phyloP scores from a whole-genome alignment of 2,888 invertebrate species.

The Teleiodes luculella region DNA sequence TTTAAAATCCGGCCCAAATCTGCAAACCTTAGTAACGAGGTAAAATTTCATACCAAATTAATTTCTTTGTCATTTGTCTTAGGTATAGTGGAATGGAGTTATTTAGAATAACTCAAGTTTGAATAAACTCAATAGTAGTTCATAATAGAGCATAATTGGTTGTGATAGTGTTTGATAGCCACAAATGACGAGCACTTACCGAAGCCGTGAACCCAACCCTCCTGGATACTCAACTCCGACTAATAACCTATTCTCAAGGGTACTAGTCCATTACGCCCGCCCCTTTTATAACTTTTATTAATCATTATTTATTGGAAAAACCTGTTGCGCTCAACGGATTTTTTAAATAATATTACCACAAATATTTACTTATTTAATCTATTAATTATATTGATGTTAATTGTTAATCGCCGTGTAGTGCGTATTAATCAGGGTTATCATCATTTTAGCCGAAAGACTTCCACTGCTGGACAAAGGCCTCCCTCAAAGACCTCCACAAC shows the following conservation, averaged over 20 bases:
- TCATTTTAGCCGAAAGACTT: too few relatives aligned
- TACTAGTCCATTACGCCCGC: neutral
- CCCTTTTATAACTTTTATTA: neutral
- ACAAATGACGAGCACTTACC: neutral
- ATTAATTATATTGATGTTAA: too few relatives aligned
- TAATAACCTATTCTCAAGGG: neutral
- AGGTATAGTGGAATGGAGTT: neutral
- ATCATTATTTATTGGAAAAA: constrained; percentile 11
- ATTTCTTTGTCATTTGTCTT: too few relatives aligned
- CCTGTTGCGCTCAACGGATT: constrained; percentile 1
- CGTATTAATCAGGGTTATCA: too few relatives aligned
- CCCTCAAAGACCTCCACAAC: too few relatives aligned
- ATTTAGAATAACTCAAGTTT: neutral
- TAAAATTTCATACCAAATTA: too few relatives aligned
- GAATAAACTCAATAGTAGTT: neutral
- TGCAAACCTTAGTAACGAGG: too few relatives aligned
- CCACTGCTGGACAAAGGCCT: too few relatives aligned
- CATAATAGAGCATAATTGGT: neutral
- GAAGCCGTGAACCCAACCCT: neutral
- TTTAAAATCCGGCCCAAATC: too few relatives aligned
- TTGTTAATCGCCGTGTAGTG: too few relatives aligned
- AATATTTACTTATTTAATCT: too few relatives aligned
- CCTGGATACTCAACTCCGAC: neutral
- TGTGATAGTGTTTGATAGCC: neutral
- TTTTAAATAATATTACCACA: too few relatives aligned